phyloP scores from a whole-genome alignment of 2,888 invertebrate species.

The Pristionchus fissidentatus region DNA sequence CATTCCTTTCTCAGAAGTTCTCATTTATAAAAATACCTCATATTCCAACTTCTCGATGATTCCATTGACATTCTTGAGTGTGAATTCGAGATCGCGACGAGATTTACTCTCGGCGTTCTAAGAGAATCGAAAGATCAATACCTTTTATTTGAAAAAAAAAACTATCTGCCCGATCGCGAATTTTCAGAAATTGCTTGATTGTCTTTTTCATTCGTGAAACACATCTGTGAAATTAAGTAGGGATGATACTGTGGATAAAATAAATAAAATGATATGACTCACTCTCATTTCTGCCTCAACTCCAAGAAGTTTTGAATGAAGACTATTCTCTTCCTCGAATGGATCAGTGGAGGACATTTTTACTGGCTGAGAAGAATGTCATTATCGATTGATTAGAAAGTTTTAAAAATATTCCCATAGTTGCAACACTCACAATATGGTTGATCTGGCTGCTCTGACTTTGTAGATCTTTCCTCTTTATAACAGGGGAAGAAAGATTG shows the following conservation, averaged over 20 bases:
- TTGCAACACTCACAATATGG: neutral
- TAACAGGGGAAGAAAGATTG: neutral
- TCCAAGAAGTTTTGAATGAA: neutral
- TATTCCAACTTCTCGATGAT: constrained; percentile 30
- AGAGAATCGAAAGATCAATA: too few species aligned
- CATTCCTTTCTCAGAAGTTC: too few species aligned
- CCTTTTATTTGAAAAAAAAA: neutral
- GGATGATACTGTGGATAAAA: too few species aligned
- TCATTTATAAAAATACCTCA: constrained; percentile 19
- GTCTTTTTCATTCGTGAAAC: too few species aligned
- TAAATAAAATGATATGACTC: too few species aligned
- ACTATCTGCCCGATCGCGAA: neutral
- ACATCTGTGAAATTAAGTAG: too few species aligned
- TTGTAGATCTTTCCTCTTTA: constrained; percentile 20
- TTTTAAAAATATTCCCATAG: too few species aligned
- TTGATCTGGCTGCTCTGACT: constrained; percentile 4
- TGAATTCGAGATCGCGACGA: neutral
- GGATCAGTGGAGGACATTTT: neutral
- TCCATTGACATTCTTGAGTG: constrained; percentile 7
- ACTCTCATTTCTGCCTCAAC: constrained; percentile 26
- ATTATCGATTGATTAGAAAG: neutral
- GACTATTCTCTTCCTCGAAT: constrained; percentile 29
- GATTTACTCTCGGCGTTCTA: neutral
- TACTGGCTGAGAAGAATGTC: neutral
- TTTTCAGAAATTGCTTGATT: too few species aligned